Evolutionary conservation across 2,113 vertebrate genomes (phyloP).

Genomic region (Epinephelus moara): DNA sequence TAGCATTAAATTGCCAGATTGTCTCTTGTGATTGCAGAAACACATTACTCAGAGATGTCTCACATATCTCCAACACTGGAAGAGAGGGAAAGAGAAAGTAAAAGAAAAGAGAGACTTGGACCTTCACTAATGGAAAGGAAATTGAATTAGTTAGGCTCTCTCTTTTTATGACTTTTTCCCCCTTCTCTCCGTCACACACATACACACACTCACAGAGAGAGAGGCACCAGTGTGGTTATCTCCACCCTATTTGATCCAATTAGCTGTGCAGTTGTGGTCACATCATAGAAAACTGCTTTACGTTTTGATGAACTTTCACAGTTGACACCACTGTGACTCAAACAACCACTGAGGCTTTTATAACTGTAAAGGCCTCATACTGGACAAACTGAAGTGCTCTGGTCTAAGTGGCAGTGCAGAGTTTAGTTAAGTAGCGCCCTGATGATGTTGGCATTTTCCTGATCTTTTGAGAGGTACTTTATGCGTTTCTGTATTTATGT

Average conservation of each 20-base stretch:
- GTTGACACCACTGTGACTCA: background rate
- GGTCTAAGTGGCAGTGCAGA: no score
- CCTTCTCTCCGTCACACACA: no score
- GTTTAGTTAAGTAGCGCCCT: no score
- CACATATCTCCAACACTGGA: background rate
- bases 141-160: slow-evolving; percentile 56
- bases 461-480: no score
- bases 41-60: no score
- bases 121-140: slow-evolving; percentile 64
- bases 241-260: slow-evolving; percentile 19
- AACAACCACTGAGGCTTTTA: no score
- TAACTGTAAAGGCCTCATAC: no score
- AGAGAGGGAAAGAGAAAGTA: background rate
- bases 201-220: background rate
- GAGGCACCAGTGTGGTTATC: background rate
- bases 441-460: no score
- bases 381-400: no score
- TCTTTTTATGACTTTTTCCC: slow-evolving; percentile 9
- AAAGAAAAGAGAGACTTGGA: slow-evolving; percentile 1
- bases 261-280: slow-evolving; percentile 18
- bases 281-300: background rate
- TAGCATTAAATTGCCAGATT: no score
- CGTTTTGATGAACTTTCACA: background rate
- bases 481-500: no score
- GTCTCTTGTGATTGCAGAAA: background rate